Base-by-base conservation (phyloP, 2,797 vertebrate genomes). In the Melanotaenia trifasciata region DNA sequence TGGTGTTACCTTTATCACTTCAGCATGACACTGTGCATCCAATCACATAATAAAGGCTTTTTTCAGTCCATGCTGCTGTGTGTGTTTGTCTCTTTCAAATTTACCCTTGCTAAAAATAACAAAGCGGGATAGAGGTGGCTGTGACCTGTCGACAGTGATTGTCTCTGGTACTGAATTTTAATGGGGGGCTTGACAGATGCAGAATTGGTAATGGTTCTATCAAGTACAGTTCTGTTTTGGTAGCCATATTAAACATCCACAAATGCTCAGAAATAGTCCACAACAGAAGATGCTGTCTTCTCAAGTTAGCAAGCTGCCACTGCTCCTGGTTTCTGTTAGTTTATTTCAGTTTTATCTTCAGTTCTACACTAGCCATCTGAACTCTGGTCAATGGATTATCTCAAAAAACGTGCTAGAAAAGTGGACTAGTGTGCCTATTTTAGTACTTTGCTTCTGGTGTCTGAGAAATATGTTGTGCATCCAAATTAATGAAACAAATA, bases 81-180 rank as follows among this genome's bases (percentile, higher is more conserved):
- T 45, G 64, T 72, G 50, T 79, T 71, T 50, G 53, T 61, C 73
- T 70, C 79, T 80, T 70, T 82, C 71, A 83, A 84, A 89, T 88
- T 83, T 79, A 84, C 78, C 69, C 72, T 7, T 11, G 76, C 89
- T 93, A 91, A 90, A 92, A 90, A 94, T 92, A 91, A 85, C 73
- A 71, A 53, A 63, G 67, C 67, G 72, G 70, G 70, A 79, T 82
- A 82, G 86, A 90, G 74, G 74, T 85, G 84, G 77, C 12, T 4
- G 68, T 88, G 87, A 88, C 86, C 88, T 87, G 85, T 84, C 88
- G 80, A 56, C 70, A 67, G 53, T 56, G 76, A 84, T 79, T 76
- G 80, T 88, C 76, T 90, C 64, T 32, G 66, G 53, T 74, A 45
- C 65, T 63, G 81, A 85, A 83, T 90, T 86, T 84, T 76, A 86